A percentile compares a stretch with the other conserved stretches of the same genome.
Evolutionary conservation across 1,140 invertebrate genomes (phyloP).

Genomic region (Zaprionus vittiger): DNA sequence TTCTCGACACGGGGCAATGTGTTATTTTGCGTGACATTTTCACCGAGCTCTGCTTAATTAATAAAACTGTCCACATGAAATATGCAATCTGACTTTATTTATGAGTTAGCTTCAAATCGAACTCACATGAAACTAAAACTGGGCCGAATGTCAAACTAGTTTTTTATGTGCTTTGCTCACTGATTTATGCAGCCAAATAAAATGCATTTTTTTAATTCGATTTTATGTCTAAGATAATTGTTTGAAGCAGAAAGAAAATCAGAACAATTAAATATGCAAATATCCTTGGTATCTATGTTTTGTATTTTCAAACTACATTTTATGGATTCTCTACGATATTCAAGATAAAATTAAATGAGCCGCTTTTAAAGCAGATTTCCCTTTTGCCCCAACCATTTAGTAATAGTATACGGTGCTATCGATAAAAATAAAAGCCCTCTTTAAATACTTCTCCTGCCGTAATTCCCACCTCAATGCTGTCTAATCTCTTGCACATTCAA

Average conservation of each 20-base stretch:
- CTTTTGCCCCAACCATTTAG: not conserved
- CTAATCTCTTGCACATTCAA: constrained; percentile 26
- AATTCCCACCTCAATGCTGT: constrained; percentile 12
- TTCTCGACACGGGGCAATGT: not conserved
- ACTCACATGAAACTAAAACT: not conserved
- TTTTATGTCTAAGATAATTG: not conserved
- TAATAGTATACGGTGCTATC: not conserved
- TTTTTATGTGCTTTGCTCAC: not conserved
- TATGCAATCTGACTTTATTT: constrained; percentile 8
- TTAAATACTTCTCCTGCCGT: not conserved
- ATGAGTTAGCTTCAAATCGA: not conserved
- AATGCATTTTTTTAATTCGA: constrained; percentile 3
- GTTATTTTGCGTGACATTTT: constrained; percentile 5
- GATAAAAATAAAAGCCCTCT: not conserved
- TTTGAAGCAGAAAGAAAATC: no score
- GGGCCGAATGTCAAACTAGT: not conserved
- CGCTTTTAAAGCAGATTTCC: not conserved
- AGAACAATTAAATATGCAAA: no score
- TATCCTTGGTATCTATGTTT: no score
- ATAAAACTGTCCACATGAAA: constrained; percentile 11
- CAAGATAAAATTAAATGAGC: not conserved
- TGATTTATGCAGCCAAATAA: constrained; percentile 3
- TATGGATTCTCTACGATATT: no score
- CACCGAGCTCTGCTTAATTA: constrained; percentile 4
- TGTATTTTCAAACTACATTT: no score